Percentiles rank a stretch among this genome's conserved stretches.
These are phyloP conservation scores for Synanthedon tipuliformis DNA, from an alignment of 2,888 invertebrate species.

Conservation along the genomic window DNA sequence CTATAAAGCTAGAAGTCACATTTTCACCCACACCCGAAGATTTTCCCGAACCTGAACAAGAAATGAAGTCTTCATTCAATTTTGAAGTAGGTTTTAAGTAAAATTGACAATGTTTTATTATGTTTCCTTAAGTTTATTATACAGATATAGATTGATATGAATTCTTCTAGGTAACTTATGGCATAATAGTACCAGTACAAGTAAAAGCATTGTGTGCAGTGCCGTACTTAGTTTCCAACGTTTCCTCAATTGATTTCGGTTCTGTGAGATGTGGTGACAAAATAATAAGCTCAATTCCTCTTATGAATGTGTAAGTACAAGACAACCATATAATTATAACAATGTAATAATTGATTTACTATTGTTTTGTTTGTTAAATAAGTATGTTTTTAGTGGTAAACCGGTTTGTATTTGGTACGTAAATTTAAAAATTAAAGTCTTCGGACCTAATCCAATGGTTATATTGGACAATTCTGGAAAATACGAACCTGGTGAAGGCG, in stretches of 20 bases:
- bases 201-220: constrained; percentile 70
- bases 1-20: constrained; percentile 53
- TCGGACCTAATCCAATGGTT: constrained; percentile 37
- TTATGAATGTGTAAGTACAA: constrained; percentile 69
- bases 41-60: constrained; percentile 52
- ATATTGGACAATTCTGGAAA: constrained; percentile 52
- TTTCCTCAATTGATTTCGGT: constrained; percentile 62
- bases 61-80: constrained; percentile 48
- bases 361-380: not conserved
- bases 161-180: constrained; percentile 62
- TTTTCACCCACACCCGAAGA: constrained; percentile 60
- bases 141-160: not conserved
- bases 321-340: too few species aligned
- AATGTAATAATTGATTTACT: not conserved
- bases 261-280: constrained; percentile 72
- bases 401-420: constrained; percentile 69
- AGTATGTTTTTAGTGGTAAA: constrained; percentile 52
- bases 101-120: not conserved
- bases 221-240: constrained; percentile 60
- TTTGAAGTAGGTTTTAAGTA: constrained; percentile 48
- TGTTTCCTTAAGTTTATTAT: not conserved
- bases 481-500: constrained; percentile 59
- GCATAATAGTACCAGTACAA: constrained; percentile 69
- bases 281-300: constrained; percentile 56
- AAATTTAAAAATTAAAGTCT: constrained; percentile 36